Evolutionary conservation across 2,888 invertebrate genomes (phyloP), one percentile per base, ranked within the genome.

Genomic region (Nemotelus pantherinus): DNA sequence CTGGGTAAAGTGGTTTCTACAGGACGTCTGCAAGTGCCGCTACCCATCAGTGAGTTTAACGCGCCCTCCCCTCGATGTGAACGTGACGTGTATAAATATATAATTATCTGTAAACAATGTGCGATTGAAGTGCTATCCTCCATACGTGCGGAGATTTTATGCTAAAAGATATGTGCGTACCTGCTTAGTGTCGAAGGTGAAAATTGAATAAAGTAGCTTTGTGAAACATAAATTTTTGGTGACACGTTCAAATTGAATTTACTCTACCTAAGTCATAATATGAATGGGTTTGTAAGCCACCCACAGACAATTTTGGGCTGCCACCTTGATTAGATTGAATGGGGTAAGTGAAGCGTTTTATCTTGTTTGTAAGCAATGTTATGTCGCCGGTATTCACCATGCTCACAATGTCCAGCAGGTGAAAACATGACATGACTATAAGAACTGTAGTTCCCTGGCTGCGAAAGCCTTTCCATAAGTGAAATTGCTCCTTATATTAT

Each of bases 171-270:
- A 58, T 45, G 6, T 58, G 71, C 25, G 44, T 57, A 57, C 10
- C 10, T 39, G 25, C 6, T 68, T 68, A 48, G 50, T 44, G 48
- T 9, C n/a, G 45, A 3, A n/a, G 67, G n/a, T 25, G 50, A 50
- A 39, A 68, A 25, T 68, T 50, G 6, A 7, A 68, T 39, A 50
- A 48, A 68, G 67, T 68, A 48, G 47, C 48, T 68, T 39, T 68
- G 48, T 25, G 25, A 25, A 25, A n/a, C 25, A 39, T 41, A 60
- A 68, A 68, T 68, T 48, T 50, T 44, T 48, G 48, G 48, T 48
- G 67, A 68, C 67, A 48, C 50, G 39, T 68, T 48, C 47, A 68
- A 68, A 25, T 68, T 68, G 67, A 68, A 50, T 68, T 68, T 68
- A 25, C 50, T 5, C 7, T 7, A 60, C 7, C 41, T 3, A 60